Evolutionary conservation across 2,888 invertebrate species (phyloP), one percentile per base, ranked within the genome.

Genomic region (Mythimna ferrago): DNA sequence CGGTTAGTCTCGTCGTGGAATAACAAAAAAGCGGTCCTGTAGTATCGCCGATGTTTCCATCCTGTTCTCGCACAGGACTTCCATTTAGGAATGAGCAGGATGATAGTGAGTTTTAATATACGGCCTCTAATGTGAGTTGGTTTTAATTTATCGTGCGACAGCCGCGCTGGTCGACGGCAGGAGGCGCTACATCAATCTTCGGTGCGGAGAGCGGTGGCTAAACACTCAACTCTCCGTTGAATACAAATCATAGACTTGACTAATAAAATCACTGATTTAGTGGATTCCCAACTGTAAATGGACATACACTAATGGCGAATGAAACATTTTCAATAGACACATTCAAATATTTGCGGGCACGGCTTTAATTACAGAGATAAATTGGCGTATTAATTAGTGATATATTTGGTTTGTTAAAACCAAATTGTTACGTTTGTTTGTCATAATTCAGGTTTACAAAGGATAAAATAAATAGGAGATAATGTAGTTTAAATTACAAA

Each of bases 131-230:
- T 93, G 93, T 91, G 93, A 94, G 93, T 93, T 90, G 91, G 90
- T 93, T 94, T 94, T 95, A 96, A 96, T 96, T 96, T 95, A 96
- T 95, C 88, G 94, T 92, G 92, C 93, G 94, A 95, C 95, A 95
- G 95, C 94, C 95, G 94, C 89, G 88, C 89, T 89, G 90, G 92
- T 91, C 91, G 90, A 89, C 86, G 85, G 87, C 80, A 89, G 91
- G 91, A 91, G 91, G 90, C 90, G 90, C 89, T 90, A 92, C 95
- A 95, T 96, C 94, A 96, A 95, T 96, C 95, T 95, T 92, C 86
- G 80, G 83, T 86, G 83, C 82, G 76, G 88, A 89, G 90, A 89
- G 87, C 88, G 86, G 87, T 87, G 88, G 89, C 88, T 91, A 88
- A 92, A 91, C 89, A 89, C 83, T 84, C 79, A 76, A 78, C 83